A percentile compares a stretch with the other conserved stretches of the same genome.
These are phyloP conservation scores for Pelagia noctiluca DNA, from an alignment of 30 jellyfish, hydroid and myxozoan species.

Conservation along the genomic window DNA sequence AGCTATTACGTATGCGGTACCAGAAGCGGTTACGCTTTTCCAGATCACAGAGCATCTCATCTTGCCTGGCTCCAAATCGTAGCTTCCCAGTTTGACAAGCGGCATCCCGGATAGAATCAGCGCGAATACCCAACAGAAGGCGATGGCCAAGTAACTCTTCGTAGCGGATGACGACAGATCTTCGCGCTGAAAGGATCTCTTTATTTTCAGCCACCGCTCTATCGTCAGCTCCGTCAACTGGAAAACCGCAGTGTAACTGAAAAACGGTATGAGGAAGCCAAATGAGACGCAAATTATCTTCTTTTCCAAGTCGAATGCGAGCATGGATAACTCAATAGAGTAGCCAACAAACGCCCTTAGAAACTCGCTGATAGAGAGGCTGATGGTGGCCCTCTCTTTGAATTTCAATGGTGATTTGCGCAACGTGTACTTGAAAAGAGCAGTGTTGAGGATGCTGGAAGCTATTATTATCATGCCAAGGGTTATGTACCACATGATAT, in stretches of 20 bases:
- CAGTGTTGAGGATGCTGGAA: constrained; percentile 10
- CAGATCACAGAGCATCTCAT: constrained; percentile 63
- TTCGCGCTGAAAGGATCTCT: background rate
- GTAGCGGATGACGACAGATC: constrained; percentile 10
- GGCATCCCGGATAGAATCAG: constrained; percentile 39
- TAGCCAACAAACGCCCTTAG: constrained; percentile 53
- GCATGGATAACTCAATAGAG: constrained; percentile 34
- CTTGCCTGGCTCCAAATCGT: constrained; percentile 21
- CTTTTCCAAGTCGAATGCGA: background rate
- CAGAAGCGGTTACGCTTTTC: constrained; percentile 8
- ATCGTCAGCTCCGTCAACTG: constrained; percentile 33
- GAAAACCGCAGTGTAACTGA: constrained; percentile 57
- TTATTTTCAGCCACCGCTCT: constrained; percentile 48
- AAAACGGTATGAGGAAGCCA: constrained; percentile 31
- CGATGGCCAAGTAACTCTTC: background rate
- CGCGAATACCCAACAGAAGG: constrained; percentile 40
- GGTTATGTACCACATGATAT: background rate
- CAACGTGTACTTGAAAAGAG: constrained; percentile 2
- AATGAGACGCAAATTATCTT: constrained; percentile 18
- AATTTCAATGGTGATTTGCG: background rate
- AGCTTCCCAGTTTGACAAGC: constrained; percentile 37
- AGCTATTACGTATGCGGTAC: constrained; percentile 21
- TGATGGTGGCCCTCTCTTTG: constrained; percentile 28
- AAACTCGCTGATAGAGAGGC: constrained; percentile 56
- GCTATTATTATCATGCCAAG: background rate